phyloP scores from a whole-genome alignment of 2,113 vertebrate species.

The Dipodomys ordii region DNA sequence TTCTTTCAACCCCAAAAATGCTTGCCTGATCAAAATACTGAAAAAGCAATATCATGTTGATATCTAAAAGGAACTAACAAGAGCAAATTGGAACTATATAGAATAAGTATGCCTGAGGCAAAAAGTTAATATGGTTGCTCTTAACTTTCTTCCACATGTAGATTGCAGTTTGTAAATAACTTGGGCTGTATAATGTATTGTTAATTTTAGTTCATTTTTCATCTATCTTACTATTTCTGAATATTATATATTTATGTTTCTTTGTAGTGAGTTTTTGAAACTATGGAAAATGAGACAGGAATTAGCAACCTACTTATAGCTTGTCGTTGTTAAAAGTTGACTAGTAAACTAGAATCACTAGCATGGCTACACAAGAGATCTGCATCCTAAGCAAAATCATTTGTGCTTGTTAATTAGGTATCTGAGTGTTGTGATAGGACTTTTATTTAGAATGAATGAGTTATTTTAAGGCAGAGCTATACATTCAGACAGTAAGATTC shows the following conservation, averaged over 20 bases:
- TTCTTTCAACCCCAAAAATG: not conserved
- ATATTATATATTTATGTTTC: not conserved
- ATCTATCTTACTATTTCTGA: not conserved
- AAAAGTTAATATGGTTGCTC: not conserved
- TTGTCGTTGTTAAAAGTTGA: not conserved
- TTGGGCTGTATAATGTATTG: not conserved
- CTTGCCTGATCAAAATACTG: not conserved
- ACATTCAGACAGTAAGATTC: not conserved
- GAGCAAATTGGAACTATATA: not conserved
- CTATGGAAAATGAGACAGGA: not conserved
- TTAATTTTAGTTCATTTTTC: conserved; percentile 6
- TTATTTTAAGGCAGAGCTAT: not conserved
- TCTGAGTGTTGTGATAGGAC: not conserved
- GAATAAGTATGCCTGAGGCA: not conserved
- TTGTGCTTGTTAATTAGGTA: not conserved
- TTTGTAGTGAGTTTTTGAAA: not conserved
- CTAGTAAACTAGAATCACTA: not conserved
- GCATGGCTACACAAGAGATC: not conserved
- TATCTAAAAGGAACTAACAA: not conserved
- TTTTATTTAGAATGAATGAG: not conserved
- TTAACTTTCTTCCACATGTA: not conserved
- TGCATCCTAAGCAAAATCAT: not conserved
- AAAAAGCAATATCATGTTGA: not conserved
- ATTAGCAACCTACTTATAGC: not conserved
- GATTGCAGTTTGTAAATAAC: not conserved